Base-by-base conservation (phyloP, 1,140 invertebrate genomes). In the Sitophilus oryzae region DNA sequence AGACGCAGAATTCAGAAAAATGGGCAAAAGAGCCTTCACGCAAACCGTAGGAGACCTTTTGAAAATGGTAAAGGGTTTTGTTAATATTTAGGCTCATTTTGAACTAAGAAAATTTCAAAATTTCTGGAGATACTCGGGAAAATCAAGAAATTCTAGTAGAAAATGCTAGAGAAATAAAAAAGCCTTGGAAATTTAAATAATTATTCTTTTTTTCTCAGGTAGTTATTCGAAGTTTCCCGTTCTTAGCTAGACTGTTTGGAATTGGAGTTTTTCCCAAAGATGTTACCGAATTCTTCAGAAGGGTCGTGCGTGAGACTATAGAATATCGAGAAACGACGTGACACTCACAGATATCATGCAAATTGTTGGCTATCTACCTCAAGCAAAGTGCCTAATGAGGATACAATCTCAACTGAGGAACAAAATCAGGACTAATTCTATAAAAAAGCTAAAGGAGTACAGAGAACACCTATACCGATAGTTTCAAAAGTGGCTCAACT, bases 341-440 rank as follows among this genome's bases (percentile, higher is more conserved):
- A 62, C 62, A 0, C 68, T 78, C 43, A 75, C 76, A 47, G 80
- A 82, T 63, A 75, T 80, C 54, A 56, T 82, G 51, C 76, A 81
- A 81, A 50, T 76, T 81, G 46, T 58, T 79, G 21, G 58, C 81
- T 3, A 74, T 79, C 42, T 71, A 77, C 37, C 51, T 81, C 2
- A 70, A 72, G 45, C 74, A 77, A 10, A 73, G 72, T 0, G 72
- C 69, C 16, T 63, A 54, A 66, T 21, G 66, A 66, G 18, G 66
- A 66, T 38, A 41, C 41, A 40, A n/a, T n/a, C n/a, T 44, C 34
- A n/a, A 36, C 30, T 21, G 30, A 60, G 43, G 23, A 43, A 41
- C 3, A 49, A 54, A 43, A 45, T 54, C 18, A 16, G 25, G 34
- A 40, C 9, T 35, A 30, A 48, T 2, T 22, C 10, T 44, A 21